phyloP scores from a whole-genome alignment of 2,113 vertebrate genomes.

The Ailuropoda melanoleuca region DNA sequence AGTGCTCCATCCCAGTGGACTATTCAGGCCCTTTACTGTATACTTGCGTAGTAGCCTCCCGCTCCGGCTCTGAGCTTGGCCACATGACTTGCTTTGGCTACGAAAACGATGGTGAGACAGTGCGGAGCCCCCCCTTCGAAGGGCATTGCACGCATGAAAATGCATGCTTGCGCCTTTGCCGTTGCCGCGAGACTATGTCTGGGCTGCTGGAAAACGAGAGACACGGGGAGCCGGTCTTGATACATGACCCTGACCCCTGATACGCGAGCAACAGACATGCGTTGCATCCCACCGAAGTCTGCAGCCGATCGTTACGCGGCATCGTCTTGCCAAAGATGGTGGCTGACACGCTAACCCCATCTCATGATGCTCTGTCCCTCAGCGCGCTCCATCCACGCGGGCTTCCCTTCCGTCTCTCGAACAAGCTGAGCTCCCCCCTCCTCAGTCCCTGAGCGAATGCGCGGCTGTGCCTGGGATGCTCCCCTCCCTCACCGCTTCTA shows the following conservation, averaged over 20 bases:
- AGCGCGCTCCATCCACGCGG: fast-evolving
- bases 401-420: not conserved
- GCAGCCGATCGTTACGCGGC: fast-evolving
- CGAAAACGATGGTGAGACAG: too few relatives aligned
- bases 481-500: not conserved
- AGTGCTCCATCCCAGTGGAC: not conserved
- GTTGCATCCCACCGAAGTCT: too few relatives aligned
- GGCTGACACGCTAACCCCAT: not conserved
- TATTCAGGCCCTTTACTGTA: not conserved
- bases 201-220: not conserved
- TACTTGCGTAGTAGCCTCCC: fast-evolving
- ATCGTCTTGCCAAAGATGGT: not conserved
- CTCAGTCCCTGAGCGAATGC: not conserved
- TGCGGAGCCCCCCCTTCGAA: not conserved
- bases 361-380: not conserved
- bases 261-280: not conserved
- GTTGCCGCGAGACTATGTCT: fast-evolving
- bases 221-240: not conserved
- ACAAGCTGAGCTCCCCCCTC: not conserved
- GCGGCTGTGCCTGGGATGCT: not conserved
- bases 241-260: not conserved
- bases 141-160: too few relatives aligned
- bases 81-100: not conserved
- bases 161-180: not conserved
- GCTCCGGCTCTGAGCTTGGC: not conserved